These are phyloP conservation scores for Numida meleagris DNA, from an alignment of 2,113 vertebrate genomes.

Conservation along the genomic window DNA sequence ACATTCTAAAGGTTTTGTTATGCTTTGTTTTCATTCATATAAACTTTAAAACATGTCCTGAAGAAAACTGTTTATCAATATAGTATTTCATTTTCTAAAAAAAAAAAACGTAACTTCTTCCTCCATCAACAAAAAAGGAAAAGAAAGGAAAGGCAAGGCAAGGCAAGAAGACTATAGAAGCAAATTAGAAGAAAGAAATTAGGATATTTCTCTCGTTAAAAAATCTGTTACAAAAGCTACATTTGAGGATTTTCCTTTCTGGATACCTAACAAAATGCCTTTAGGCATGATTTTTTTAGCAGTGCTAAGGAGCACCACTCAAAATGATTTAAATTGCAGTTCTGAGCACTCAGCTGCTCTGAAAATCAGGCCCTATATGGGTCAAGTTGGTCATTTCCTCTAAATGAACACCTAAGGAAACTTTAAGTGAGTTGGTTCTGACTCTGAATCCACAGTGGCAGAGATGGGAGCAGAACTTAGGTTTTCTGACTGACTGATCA, in stretches of 20 bases:
- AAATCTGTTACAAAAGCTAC: background rate
- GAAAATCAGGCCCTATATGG: conserved; percentile 1
- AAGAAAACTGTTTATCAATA: background rate
- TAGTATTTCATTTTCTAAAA: background rate
- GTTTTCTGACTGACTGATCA: conserved; percentile 57
- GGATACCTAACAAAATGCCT: background rate
- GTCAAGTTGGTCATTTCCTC: conserved; percentile 24
- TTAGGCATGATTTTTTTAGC: background rate
- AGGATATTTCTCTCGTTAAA: background rate
- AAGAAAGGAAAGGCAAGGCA: background rate
- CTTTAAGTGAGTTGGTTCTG: background rate
- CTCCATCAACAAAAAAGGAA: no score
- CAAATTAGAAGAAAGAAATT: background rate
- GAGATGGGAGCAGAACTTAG: background rate
- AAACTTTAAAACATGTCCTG: background rate
- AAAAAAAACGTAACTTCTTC: background rate
- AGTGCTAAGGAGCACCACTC: background rate
- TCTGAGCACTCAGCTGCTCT: background rate
- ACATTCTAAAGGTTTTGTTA: conserved; percentile 12
- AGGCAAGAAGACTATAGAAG: background rate
- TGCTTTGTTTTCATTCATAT: background rate
- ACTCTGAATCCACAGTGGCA: background rate
- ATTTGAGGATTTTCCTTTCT: background rate
- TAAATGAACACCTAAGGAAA: conserved; percentile 16
- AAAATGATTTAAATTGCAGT: conserved; percentile 11